A percentile compares a stretch with the other conserved stretches of the same genome.
phyloP scores from a whole-genome alignment of 2,797 vertebrate genomes.

The Harpia harpyja region DNA sequence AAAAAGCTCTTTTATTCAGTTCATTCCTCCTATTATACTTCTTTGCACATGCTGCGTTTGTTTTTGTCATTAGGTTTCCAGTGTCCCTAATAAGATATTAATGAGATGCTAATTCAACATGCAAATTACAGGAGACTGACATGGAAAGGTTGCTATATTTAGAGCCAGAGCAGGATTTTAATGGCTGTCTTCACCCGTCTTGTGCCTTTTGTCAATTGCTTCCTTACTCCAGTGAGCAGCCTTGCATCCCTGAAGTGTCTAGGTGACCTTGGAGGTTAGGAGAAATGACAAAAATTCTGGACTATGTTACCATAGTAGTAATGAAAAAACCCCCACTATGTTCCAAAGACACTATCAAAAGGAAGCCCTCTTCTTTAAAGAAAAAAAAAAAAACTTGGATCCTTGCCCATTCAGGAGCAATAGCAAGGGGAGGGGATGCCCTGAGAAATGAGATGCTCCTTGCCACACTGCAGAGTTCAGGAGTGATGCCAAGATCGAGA shows the following conservation, averaged over 20 bases:
- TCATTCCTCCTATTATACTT: constrained; percentile 30
- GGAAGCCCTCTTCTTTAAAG: not conserved
- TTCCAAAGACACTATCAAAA: not conserved
- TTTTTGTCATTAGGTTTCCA: constrained; percentile 65
- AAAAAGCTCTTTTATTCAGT: not conserved
- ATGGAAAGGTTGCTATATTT: constrained; percentile 62
- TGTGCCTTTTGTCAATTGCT: constrained; percentile 38
- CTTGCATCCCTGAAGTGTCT: not conserved
- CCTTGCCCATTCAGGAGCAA: not conserved
- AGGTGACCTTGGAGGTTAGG: constrained; percentile 27
- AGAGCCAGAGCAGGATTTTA: constrained; percentile 47
- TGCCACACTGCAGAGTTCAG: not conserved
- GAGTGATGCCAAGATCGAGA: not conserved
- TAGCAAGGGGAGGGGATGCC: not conserved
- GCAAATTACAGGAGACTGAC: constrained; percentile 66
- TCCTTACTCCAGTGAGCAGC: constrained; percentile 9
- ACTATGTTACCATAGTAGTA: not conserved
- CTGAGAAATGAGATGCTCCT: not conserved
- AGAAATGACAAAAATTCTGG: not conserved
- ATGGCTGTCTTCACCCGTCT: constrained; percentile 56
- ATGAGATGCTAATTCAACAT: constrained; percentile 69
- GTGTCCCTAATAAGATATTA: constrained; percentile 64
- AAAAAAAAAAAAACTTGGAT: not conserved
- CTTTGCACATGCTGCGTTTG: constrained; percentile 46
- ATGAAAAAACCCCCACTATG: not conserved